Evolutionary conservation across 2,888 invertebrate genomes (phyloP).

Genomic region (Ecdyonurus torrentis): DNA sequence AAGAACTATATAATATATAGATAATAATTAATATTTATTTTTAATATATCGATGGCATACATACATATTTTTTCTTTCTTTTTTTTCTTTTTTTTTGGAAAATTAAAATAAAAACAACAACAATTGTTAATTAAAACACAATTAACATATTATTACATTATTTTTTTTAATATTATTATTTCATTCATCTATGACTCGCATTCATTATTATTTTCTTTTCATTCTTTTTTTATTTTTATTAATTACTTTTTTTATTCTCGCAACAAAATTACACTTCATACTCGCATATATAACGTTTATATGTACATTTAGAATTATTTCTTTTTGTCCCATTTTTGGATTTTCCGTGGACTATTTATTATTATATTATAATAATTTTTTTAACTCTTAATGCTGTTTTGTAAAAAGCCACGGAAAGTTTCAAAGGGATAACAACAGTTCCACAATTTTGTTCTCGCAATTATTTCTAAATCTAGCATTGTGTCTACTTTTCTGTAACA

Average conservation of each 20-base stretch:
- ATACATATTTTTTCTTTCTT: neutral
- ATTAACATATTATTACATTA: neutral
- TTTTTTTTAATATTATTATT: neutral
- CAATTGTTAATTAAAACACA: neutral
- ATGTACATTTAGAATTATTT: slow-evolving; percentile 39
- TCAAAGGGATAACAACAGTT: slow-evolving; percentile 2
- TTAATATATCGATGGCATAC: neutral
- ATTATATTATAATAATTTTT: neutral
- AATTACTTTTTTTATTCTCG: neutral
- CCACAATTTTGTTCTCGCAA: neutral
- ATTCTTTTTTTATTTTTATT: neutral
- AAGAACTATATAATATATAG: neutral
- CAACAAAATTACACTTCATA: slow-evolving; percentile 23
- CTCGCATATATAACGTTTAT: slow-evolving; percentile 18
- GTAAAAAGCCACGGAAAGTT: slow-evolving; percentile 4
- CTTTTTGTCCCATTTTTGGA: slow-evolving; percentile 8
- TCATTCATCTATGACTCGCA: neutral
- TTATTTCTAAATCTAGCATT: neutral
- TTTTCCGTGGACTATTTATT: neutral
- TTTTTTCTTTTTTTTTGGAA: too few species aligned
- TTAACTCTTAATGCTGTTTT: neutral
- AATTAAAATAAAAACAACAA: neutral
- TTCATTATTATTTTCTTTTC: neutral
- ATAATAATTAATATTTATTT: neutral
- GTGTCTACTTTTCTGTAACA: slow-evolving; percentile 1